phyloP scores from a whole-genome alignment of 2,888 invertebrate genomes.

The Eurois occulta region DNA sequence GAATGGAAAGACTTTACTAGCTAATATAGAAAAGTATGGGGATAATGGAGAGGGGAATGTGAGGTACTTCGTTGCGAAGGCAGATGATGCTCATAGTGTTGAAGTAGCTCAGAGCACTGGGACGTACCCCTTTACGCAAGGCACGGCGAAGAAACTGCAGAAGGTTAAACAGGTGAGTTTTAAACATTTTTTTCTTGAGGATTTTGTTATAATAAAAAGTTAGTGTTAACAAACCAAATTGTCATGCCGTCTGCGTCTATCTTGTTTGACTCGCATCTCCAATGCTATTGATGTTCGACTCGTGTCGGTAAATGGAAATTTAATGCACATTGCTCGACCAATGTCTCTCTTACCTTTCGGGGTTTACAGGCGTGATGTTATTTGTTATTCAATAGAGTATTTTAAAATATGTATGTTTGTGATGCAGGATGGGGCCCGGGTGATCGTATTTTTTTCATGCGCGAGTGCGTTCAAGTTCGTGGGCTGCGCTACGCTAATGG shows the following conservation, averaged over 20 bases:
- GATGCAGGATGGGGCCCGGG: slow-evolving; percentile 80
- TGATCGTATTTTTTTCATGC: slow-evolving; percentile 82
- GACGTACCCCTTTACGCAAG: slow-evolving; percentile 91
- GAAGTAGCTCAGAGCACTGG: slow-evolving; percentile 90
- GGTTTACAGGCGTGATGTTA: no score
- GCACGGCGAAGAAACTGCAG: slow-evolving; percentile 91
- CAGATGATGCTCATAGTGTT: slow-evolving; percentile 89
- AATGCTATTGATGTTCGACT: no score
- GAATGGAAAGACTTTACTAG: slow-evolving; percentile 80
- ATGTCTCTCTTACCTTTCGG: no score
- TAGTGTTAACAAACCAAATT: no score
- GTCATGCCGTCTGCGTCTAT: no score
- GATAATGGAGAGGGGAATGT: slow-evolving; percentile 69
- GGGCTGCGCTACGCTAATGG: slow-evolving; percentile 78
- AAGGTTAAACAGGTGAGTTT: slow-evolving; percentile 89
- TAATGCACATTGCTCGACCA: no score
- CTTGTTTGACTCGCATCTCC: no score
- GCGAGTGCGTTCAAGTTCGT: slow-evolving; percentile 81
- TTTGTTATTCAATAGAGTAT: neutral
- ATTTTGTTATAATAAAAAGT: neutral
- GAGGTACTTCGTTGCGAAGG: slow-evolving; percentile 91
- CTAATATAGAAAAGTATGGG: slow-evolving; percentile 84
- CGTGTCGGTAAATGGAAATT: no score
- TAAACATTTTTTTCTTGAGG: neutral
- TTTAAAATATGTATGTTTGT: neutral